phyloP scores from a whole-genome alignment of 2,113 vertebrate genomes.

The Elephantulus edwardii region DNA sequence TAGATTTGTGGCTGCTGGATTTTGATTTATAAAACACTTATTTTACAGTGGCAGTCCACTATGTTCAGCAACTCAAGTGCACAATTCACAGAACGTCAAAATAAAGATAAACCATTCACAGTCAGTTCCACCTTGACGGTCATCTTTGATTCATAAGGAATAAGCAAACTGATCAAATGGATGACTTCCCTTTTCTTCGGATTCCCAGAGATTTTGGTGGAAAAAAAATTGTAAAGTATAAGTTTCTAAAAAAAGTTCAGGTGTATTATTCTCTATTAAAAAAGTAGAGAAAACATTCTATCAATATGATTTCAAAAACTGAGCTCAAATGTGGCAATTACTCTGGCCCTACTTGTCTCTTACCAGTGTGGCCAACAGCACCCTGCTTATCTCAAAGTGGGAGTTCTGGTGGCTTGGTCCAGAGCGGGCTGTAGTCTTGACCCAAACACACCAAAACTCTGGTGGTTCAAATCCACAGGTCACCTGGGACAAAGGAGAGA shows the following conservation, averaged over 20 bases:
- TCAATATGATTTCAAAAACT: neutral
- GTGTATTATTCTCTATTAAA: neutral
- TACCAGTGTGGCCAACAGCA: neutral
- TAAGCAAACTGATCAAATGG: neutral
- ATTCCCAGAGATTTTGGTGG: neutral
- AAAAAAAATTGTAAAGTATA: neutral
- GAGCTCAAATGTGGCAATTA: neutral
- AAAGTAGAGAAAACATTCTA: neutral
- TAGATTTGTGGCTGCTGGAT: neutral
- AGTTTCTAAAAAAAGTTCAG: neutral
- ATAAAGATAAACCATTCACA: neutral
- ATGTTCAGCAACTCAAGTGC: rapidly evolving
- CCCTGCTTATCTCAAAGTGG: neutral
- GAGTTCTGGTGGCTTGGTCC: too few relatives aligned
- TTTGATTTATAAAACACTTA: neutral
- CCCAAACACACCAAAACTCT: too few relatives aligned
- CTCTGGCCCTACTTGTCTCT: neutral
- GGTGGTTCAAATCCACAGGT: too few relatives aligned
- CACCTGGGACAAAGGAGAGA: too few relatives aligned
- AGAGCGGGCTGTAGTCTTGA: too few relatives aligned
- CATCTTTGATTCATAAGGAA: neutral
- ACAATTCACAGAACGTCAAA: neutral
- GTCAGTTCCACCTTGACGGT: neutral
- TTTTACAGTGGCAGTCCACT: neutral
- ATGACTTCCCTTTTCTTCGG: neutral